Percentiles rank a stretch among this genome's conserved stretches.
phyloP scores from a whole-genome alignment of 1,140 invertebrate species.

The Lepidotrigona ventralis region DNA sequence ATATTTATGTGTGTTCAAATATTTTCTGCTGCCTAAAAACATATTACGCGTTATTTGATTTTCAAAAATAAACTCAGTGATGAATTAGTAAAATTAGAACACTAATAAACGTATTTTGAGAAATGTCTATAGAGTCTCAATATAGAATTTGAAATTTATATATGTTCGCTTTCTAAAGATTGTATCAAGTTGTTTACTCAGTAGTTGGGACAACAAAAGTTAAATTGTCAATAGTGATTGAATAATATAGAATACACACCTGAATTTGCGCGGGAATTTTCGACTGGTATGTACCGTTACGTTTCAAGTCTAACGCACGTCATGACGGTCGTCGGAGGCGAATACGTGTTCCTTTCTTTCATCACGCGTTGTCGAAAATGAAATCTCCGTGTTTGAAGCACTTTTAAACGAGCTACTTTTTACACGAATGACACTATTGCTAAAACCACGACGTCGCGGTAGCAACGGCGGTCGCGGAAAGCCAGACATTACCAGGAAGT shows the following conservation, averaged over 20 bases:
- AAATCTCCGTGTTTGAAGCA: background rate
- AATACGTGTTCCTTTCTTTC: background rate
- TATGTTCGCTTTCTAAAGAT: background rate
- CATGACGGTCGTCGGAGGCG: background rate
- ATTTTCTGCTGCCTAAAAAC: background rate
- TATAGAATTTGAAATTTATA: background rate
- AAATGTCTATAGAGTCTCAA: background rate
- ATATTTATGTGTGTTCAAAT: background rate
- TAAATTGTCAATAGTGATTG: background rate
- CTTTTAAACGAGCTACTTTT: background rate
- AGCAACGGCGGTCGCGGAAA: constrained; percentile 68
- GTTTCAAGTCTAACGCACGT: background rate
- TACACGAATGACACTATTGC: constrained; percentile 13
- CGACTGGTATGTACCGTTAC: no score
- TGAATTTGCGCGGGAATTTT: constrained; percentile 1
- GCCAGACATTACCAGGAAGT: constrained; percentile 56
- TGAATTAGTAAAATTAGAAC: background rate
- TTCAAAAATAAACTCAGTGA: background rate
- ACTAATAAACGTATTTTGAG: background rate
- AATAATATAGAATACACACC: background rate
- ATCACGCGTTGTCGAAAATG: background rate
- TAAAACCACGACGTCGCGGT: constrained; percentile 63
- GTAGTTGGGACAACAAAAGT: background rate
- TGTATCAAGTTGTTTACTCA: no score
- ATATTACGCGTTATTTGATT: background rate